phyloP scores from a whole-genome alignment of 2,113 vertebrate genomes.

The Dissostichus mawsoni region DNA sequence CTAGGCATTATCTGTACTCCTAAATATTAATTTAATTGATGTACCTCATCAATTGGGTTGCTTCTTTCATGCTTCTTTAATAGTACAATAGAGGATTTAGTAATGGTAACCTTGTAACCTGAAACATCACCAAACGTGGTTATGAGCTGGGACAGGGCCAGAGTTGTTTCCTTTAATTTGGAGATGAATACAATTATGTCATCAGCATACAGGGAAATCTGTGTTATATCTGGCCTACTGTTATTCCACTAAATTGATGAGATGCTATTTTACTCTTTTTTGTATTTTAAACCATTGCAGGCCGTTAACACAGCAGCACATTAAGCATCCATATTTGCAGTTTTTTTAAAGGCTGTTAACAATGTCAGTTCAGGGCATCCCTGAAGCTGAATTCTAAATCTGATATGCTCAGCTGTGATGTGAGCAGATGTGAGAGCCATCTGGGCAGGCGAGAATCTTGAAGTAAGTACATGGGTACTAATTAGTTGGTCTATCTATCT shows the following conservation, averaged over 20 bases:
- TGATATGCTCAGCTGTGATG: constrained; percentile 54
- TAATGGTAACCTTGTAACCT: no score
- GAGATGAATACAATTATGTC: no score
- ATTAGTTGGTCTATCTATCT: neutral
- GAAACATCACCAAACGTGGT: no score
- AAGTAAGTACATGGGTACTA: constrained; percentile 59
- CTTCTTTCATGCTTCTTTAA: no score
- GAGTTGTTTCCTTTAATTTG: no score
- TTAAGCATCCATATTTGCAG: neutral
- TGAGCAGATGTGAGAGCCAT: constrained; percentile 68
- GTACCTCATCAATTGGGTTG: no score
- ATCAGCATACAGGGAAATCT: no score
- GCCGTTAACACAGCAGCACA: neutral
- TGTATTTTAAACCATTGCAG: no score
- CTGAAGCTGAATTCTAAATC: neutral
- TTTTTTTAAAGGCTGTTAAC: neutral
- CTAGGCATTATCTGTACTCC: no score
- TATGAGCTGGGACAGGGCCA: no score
- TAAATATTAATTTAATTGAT: no score
- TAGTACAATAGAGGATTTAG: no score
- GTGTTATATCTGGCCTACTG: constrained; percentile 40
- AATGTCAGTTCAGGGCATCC: neutral
- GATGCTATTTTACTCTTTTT: neutral
- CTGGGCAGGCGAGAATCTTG: constrained; percentile 74
- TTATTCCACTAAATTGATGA: constrained; percentile 66